Conservation (phyloP, 2,888 invertebrate genomes). For the Rugalucina vietnamica region DNA sequence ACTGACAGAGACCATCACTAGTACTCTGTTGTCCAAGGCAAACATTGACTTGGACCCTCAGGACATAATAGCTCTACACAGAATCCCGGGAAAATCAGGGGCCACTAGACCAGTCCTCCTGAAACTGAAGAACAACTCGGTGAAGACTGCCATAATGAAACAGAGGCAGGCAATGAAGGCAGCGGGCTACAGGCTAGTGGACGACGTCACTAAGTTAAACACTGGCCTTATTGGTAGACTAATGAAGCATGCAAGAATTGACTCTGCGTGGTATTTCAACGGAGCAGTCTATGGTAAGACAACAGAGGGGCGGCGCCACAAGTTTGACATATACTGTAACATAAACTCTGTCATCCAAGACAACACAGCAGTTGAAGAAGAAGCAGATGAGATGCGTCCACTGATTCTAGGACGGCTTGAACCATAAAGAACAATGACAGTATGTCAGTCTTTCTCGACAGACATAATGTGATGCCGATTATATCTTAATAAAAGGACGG, state of each 20-base stretch:
- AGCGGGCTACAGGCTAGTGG: neutral
- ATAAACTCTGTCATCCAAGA: neutral
- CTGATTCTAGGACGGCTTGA: no score
- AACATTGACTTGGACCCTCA: neutral
- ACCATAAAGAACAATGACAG: no score
- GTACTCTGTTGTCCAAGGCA: neutral
- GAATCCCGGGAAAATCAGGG: slow-evolving; percentile 18
- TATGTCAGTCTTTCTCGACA: no score
- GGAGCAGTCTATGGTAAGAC: slow-evolving; percentile 8
- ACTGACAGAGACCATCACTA: neutral
- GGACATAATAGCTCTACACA: slow-evolving; percentile 2
- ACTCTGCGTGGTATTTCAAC: slow-evolving; percentile 25
- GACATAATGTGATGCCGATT: no score
- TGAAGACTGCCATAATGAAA: slow-evolving; percentile 1
- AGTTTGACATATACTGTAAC: slow-evolving; percentile 11
- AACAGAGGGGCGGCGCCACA: neutral
- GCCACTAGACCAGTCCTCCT: neutral
- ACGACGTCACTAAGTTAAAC: slow-evolving; percentile 19
- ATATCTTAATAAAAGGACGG: no score
- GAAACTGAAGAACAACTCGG: slow-evolving; percentile 5
- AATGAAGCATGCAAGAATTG: neutral
- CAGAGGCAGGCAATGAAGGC: slow-evolving; percentile 2
- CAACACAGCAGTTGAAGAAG: no score
- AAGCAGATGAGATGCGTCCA: no score
- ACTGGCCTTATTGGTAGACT: slow-evolving; percentile 18